Percentiles rank a stretch among this genome's conserved stretches.
These are phyloP conservation scores for Scleropages formosus DNA, from an alignment of 2,797 vertebrate genomes.

Conservation along the genomic window DNA sequence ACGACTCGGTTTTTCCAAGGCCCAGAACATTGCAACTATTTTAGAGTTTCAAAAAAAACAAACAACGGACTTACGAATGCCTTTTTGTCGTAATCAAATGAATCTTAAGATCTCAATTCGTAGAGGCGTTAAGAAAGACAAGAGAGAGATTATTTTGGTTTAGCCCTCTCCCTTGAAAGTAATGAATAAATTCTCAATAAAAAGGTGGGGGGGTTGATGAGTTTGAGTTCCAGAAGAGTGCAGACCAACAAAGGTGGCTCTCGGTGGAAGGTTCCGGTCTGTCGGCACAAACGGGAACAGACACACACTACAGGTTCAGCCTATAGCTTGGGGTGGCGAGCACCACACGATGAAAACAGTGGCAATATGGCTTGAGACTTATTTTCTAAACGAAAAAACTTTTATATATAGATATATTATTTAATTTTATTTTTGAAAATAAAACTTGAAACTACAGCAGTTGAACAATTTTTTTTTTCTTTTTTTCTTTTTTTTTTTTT, in stretches of 20 bases:
- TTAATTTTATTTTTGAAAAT: constrained; percentile 78
- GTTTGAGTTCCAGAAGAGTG: background rate
- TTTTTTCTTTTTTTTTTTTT: constrained; percentile 58
- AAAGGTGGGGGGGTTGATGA: background rate
- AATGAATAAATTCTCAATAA: background rate
- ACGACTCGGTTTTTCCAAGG: constrained; percentile 60
- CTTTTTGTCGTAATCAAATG: constrained; percentile 71
- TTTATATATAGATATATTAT: constrained; percentile 80
- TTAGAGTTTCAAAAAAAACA: constrained; percentile 79
- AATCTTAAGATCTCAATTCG: constrained; percentile 57
- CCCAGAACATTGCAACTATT: constrained; percentile 74
- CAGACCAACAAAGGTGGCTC: background rate
- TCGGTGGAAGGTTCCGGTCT: background rate
- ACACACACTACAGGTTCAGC: background rate
- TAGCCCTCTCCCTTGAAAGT: constrained; percentile 4
- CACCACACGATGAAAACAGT: constrained; percentile 61
- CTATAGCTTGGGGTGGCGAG: constrained; percentile 38
- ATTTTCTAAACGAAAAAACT: constrained; percentile 74
- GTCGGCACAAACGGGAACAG: background rate
- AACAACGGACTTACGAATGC: constrained; percentile 57
- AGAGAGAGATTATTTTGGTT: background rate
- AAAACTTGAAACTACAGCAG: constrained; percentile 78
- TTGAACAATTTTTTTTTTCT: constrained; percentile 56
- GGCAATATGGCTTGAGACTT: constrained; percentile 81
- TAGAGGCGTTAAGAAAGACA: constrained; percentile 4